Evolutionary conservation across 2,888 invertebrate genomes (phyloP).

Genomic region (Hoplodrina ambigua): DNA sequence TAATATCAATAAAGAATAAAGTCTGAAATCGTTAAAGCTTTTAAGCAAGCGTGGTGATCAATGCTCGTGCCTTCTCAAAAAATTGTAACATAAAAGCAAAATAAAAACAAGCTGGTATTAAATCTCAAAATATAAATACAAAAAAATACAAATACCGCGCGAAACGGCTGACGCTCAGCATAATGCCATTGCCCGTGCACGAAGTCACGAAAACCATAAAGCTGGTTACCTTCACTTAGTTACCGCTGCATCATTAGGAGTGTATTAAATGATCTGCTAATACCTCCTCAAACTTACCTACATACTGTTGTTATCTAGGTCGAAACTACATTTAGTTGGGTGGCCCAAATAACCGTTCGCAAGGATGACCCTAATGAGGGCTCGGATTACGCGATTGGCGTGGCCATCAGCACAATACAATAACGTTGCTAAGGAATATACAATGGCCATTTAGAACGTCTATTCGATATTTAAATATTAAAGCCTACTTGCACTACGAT

Average conservation of each 20-base stretch:
- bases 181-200: too few relatives aligned
- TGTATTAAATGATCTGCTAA: slow-evolving; percentile 26
- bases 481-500: background rate
- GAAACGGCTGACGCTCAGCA: too few relatives aligned
- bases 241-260: background rate
- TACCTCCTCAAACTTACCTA: slow-evolving; percentile 24
- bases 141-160: too few relatives aligned
- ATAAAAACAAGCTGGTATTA: too few relatives aligned
- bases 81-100: too few relatives aligned
- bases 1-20: too few relatives aligned
- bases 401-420: slow-evolving; percentile 37
- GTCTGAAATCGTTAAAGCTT: too few relatives aligned
- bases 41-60: too few relatives aligned
- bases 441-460: slow-evolving; percentile 12
- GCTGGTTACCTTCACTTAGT: too few relatives aligned
- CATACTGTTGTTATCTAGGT: slow-evolving; percentile 42
- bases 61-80: too few relatives aligned
- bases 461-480: background rate
- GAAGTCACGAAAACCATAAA: too few relatives aligned
- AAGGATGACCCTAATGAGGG: slow-evolving; percentile 57
- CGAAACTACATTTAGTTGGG: slow-evolving; percentile 32
- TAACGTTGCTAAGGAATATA: slow-evolving; percentile 34
- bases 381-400: slow-evolving; percentile 45
- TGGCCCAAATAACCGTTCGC: slow-evolving; percentile 43
- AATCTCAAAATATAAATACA: too few relatives aligned